Evolutionary conservation across 2,888 invertebrate genomes (phyloP), one percentile per base, ranked within the genome.

Genomic region (Caenorhabditis imperialis): DNA sequence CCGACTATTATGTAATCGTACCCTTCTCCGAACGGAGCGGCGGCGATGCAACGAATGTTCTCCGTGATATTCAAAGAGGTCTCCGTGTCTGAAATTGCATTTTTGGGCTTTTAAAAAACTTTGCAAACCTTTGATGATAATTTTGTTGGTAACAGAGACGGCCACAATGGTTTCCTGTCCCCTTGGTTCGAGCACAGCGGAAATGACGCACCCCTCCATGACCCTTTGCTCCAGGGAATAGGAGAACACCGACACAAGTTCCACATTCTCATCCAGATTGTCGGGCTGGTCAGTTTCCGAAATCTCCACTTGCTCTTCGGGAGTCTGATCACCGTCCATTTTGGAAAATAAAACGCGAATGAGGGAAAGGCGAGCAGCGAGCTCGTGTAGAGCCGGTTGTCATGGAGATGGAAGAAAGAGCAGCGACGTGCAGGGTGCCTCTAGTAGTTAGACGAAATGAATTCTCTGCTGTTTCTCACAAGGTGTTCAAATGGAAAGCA

Each of bases 61-160:
- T 82, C 82, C 2, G 61, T 54, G 20, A 82, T 77, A 38, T 79
- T 70, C 22, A 82, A 50, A 10, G 77, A 55, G 5, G 63, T 70
- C 55, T 82, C 82, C 8, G 60, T 62, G 20, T 78, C 82, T 82
- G 50, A 57, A 72, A 58, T 16, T n/a, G n/a, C n/a, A n/a, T n/a
- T n/a, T n/a, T n/a, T n/a, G n/a, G n/a, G n/a, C n/a, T n/a, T n/a
- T n/a, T n/a, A 51, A 30, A 33, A 30, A 16, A 33, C 16, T 23
- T 51, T 54, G 23, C 20, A 38, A 18, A 78, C 79, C 71, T 67
- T 77, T 72, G 14, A 79, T 62, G 14, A 85, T 62, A 44, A 85
- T 67, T 44, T 83, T 85, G 58, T 83, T 84, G 4, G 82, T 75
- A 5, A 78, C 62, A 1, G 85, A 81, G 16, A 79, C 85, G 14